Evolutionary conservation across 2,888 invertebrate genomes (phyloP).

Genomic region (Nysson spinosus): DNA sequence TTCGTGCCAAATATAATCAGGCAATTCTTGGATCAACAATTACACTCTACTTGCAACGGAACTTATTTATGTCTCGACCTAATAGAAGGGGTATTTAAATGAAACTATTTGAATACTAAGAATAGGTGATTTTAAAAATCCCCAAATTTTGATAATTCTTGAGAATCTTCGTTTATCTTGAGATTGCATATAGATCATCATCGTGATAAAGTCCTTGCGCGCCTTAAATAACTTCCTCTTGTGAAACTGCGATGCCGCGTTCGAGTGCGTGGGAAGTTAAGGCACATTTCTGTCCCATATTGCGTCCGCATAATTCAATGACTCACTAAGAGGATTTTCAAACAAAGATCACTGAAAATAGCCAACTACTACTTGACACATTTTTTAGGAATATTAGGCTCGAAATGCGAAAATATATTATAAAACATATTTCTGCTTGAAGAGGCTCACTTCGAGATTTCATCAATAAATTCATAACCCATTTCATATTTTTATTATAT

Average conservation of each 20-base stretch:
- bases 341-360: slow-evolving; percentile 4
- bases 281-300: slow-evolving; percentile 16
- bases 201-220: slow-evolving; percentile 42
- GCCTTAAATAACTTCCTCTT: slow-evolving; percentile 67
- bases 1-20: no score
- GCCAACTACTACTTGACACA: neutral
- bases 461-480: no score
- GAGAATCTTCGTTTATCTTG: slow-evolving; percentile 25
- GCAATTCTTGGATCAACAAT: no score
- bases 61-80: no score
- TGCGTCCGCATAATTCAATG: slow-evolving; percentile 21
- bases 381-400: neutral
- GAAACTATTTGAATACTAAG: no score
- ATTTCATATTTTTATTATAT: no score
- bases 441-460: no score
- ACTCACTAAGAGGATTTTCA: slow-evolving; percentile 24
- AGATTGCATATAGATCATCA: slow-evolving; percentile 22
- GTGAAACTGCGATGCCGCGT: slow-evolving; percentile 62
- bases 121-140: no score
- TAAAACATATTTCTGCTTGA: no score
- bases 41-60: no score
- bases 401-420: neutral
- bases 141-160: no score
- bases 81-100: no score
- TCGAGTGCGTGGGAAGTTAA: slow-evolving; percentile 58